These are phyloP conservation scores for Anarrhichthys ocellatus DNA, from an alignment of 2,113 vertebrate species.

Conservation along the genomic window DNA sequence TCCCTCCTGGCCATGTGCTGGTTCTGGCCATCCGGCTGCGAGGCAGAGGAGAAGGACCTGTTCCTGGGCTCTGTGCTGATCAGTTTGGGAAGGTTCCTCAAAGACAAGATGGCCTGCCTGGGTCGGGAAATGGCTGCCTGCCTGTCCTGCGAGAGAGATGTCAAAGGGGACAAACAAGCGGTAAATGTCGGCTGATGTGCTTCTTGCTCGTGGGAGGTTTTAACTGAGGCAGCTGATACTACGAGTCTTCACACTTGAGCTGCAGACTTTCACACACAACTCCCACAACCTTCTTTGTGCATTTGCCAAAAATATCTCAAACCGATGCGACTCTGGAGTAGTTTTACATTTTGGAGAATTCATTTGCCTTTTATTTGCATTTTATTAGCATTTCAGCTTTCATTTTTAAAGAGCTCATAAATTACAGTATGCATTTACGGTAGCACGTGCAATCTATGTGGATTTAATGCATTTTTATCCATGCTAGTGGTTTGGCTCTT, in stretches of 20 bases:
- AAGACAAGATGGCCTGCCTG: slow-evolving; percentile 71
- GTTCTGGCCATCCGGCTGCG: slow-evolving; percentile 59
- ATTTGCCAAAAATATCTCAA: slow-evolving; percentile 29
- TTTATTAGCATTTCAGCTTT: background rate
- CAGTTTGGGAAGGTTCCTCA: slow-evolving; percentile 70
- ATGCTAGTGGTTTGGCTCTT: background rate
- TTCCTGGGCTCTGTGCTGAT: slow-evolving; percentile 76
- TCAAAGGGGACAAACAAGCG: slow-evolving; percentile 62
- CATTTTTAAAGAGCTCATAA: background rate
- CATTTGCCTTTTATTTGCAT: background rate
- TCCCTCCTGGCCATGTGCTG: slow-evolving; percentile 78
- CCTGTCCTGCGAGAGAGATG: slow-evolving; percentile 66
- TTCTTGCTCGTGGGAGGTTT: slow-evolving; percentile 4
- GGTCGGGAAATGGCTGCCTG: slow-evolving; percentile 71
- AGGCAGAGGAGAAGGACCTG: slow-evolving; percentile 69
- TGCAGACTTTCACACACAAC: slow-evolving; percentile 41
- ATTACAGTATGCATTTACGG: background rate
- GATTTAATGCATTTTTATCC: slow-evolving; percentile 1
- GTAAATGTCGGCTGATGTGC: slow-evolving; percentile 64
- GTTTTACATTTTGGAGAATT: slow-evolving; percentile 6
- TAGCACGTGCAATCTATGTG: background rate
- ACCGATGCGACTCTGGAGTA: background rate
- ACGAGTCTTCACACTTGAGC: slow-evolving; percentile 2
- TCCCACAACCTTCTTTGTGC: slow-evolving; percentile 24
- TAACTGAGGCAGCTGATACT: slow-evolving; percentile 2